Percentiles rank a stretch among this genome's conserved stretches.
phyloP scores from a whole-genome alignment of 2,113 vertebrate species.

The Ciconia stormi region DNA sequence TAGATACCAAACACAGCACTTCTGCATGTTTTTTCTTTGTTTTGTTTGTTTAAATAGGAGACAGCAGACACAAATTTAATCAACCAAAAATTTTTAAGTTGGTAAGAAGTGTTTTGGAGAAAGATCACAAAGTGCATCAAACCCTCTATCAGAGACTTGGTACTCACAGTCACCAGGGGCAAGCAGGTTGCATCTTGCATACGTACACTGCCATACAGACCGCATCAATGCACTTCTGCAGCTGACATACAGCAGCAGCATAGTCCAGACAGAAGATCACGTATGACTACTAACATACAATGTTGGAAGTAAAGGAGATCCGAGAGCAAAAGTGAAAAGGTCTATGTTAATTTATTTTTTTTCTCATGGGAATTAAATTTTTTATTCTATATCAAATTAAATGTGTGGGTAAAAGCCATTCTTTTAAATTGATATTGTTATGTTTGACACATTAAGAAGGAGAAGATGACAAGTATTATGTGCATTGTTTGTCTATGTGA shows the following conservation, averaged over 20 bases:
- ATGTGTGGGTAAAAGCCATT: not conserved
- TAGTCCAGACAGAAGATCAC: not conserved
- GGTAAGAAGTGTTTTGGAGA: not conserved
- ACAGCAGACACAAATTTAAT: not conserved
- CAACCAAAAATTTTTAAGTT: not conserved
- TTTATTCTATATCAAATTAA: not conserved
- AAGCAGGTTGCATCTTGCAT: not conserved
- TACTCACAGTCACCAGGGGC: not conserved
- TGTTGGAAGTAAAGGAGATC: not conserved
- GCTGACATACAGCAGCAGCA: not conserved
- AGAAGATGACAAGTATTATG: not conserved
- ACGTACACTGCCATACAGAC: not conserved
- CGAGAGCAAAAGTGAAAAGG: not conserved
- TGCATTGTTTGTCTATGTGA: not conserved
- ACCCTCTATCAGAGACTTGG: not conserved
- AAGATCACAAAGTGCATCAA: not conserved
- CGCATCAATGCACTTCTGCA: not conserved
- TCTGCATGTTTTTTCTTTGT: not conserved
- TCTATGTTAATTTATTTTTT: not conserved
- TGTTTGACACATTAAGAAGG: not conserved
- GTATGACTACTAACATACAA: not conserved
- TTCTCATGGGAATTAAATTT: not conserved
- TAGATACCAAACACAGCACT: not conserved
- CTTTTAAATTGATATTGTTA: not conserved
- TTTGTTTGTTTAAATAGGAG: not conserved